These are phyloP conservation scores for Nomada fabriciana DNA, from an alignment of 2,888 invertebrate genomes.

Conservation along the genomic window DNA sequence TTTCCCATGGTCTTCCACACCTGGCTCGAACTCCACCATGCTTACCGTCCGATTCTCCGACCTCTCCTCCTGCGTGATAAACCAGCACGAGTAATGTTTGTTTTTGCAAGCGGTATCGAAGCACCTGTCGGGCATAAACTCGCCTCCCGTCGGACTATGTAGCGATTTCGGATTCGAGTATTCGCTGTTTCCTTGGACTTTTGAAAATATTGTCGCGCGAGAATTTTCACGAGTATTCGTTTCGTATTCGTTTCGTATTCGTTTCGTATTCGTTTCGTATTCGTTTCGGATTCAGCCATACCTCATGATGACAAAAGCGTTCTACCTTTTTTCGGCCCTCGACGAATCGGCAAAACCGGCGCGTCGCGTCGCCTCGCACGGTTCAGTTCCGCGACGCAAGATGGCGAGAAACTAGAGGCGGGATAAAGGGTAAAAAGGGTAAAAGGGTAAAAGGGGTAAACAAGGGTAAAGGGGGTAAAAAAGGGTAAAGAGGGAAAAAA, in stretches of 20 bases:
- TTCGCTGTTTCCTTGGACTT: background rate
- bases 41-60: constrained; percentile 93
- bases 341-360: constrained; percentile 25
- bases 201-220: background rate
- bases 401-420: constrained; percentile 46
- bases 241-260: too few relatives aligned
- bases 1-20: constrained; percentile 95
- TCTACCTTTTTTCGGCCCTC: background rate
- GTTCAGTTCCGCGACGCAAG: constrained; percentile 58
- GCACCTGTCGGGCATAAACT: too few relatives aligned
- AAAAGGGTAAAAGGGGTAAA: constrained; percentile 2
- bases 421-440: constrained; percentile 2
- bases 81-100: background rate
- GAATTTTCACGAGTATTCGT: background rate
- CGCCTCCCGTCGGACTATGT: too few relatives aligned
- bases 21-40: constrained; percentile 94
- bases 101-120: too few relatives aligned
- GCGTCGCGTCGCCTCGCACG: constrained; percentile 37
- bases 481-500: constrained; percentile 7
- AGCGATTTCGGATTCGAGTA: too few relatives aligned
- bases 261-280: too few relatives aligned
- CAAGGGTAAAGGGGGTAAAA: background rate
- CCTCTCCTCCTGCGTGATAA: constrained; percentile 88
- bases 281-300: too few relatives aligned
- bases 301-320: background rate